These are phyloP conservation scores for Arremon aurantiirostris DNA, from an alignment of 2,797 vertebrate genomes.

Conservation along the genomic window DNA sequence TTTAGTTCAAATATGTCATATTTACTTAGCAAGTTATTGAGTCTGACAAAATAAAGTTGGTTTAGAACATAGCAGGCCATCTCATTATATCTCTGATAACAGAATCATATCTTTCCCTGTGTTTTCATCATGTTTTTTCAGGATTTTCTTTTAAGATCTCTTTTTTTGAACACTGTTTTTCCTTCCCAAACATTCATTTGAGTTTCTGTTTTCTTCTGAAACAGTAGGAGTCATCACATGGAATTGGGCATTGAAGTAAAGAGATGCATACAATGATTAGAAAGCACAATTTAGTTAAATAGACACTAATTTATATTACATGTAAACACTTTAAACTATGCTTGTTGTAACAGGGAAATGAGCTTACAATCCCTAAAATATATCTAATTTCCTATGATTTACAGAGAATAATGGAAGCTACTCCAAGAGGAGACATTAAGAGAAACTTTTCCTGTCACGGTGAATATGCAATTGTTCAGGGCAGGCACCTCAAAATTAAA, in stretches of 20 bases:
- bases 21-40: neutral
- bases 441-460: constrained; percentile 39
- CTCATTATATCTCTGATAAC: neutral
- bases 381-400: constrained; percentile 50
- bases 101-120: neutral
- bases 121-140: neutral
- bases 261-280: neutral
- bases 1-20: neutral
- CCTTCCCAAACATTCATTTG: neutral
- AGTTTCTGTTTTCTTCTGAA: neutral
- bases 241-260: neutral
- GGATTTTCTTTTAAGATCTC: neutral
- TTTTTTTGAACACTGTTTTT: neutral
- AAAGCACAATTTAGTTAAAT: neutral
- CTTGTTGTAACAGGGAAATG: constrained; percentile 19
- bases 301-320: neutral
- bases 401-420: constrained; percentile 35
- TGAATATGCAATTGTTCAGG: constrained; percentile 24
- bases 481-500: neutral
- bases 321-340: neutral
- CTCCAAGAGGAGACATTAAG: constrained; percentile 36
- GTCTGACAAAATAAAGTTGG: neutral
- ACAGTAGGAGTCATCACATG: neutral
- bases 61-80: neutral
- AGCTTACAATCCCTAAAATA: neutral